These are phyloP conservation scores for Oenanthe melanoleuca DNA, from an alignment of 2,113 vertebrate genomes.

Conservation along the genomic window DNA sequence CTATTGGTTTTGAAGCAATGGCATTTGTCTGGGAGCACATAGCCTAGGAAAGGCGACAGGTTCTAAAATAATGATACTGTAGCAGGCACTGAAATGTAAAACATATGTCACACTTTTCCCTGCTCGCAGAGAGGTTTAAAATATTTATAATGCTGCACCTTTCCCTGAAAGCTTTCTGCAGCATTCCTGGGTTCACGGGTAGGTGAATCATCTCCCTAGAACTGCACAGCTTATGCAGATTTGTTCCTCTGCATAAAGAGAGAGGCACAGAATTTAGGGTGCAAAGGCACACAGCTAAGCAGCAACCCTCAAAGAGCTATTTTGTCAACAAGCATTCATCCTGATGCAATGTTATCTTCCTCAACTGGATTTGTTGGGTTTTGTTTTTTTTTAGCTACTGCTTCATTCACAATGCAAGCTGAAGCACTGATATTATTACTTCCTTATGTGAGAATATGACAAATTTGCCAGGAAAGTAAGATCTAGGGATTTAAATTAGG, in stretches of 20 bases:
- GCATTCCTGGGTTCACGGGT: slow-evolving; percentile 27
- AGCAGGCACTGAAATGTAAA: slow-evolving; percentile 68
- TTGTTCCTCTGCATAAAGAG: not conserved
- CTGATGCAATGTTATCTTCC: not conserved
- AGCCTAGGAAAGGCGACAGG: slow-evolving; percentile 55
- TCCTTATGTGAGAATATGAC: accelerated
- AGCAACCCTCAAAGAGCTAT: not conserved
- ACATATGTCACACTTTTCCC: slow-evolving; percentile 62
- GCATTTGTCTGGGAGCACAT: slow-evolving; percentile 51
- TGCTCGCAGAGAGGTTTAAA: slow-evolving; percentile 54
- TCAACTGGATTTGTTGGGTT: not conserved
- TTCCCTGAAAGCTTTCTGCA: slow-evolving; percentile 56
- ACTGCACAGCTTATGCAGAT: not conserved
- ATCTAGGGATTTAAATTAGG: not conserved
- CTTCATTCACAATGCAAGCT: not conserved
- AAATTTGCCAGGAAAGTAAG: not conserved
- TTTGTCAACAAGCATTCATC: not conserved
- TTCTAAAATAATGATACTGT: slow-evolving; percentile 52
- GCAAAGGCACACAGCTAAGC: not conserved
- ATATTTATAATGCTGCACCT: slow-evolving; percentile 70
- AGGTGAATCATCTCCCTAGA: slow-evolving; percentile 37
- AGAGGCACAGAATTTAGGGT: not conserved
- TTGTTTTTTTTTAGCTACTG: not conserved
- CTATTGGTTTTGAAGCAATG: slow-evolving; percentile 63
- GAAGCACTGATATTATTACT: not conserved